These are phyloP conservation scores for Malurus melanocephalus DNA, from an alignment of 2,113 vertebrate genomes.

Conservation along the genomic window DNA sequence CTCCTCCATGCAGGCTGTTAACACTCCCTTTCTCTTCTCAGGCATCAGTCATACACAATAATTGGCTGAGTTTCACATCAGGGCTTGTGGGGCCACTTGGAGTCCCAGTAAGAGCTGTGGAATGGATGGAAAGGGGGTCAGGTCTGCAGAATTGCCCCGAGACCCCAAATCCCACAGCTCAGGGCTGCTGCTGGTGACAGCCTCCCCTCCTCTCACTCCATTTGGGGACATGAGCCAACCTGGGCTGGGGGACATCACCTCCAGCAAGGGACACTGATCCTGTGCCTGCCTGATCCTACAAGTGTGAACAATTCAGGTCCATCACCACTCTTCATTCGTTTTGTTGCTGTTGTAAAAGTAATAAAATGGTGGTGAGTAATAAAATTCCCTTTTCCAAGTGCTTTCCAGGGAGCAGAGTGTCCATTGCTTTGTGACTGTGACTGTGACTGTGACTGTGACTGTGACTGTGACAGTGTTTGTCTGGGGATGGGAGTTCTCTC, in stretches of 20 bases:
- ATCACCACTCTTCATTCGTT: background rate
- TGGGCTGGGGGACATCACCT: background rate
- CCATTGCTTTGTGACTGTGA: background rate
- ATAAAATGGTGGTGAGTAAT: background rate
- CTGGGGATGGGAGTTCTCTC: background rate
- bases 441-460: too few relatives aligned
- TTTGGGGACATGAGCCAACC: rapidly evolving
- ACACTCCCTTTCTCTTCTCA: too few relatives aligned
- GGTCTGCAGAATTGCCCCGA: background rate
- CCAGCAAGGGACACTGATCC: background rate
- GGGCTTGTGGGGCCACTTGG: too few relatives aligned
- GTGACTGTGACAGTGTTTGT: too few relatives aligned
- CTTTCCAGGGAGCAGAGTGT: background rate
- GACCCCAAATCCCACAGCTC: rapidly evolving
- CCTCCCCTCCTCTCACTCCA: background rate
- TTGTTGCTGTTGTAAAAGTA: background rate
- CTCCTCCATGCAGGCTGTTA: too few relatives aligned
- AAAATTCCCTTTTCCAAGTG: background rate
- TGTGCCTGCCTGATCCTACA: background rate
- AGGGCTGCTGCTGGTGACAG: background rate
- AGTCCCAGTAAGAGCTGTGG: background rate
- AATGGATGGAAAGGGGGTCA: background rate
- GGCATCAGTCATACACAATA: too few relatives aligned
- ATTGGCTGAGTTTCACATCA: too few relatives aligned
- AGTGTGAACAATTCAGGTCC: background rate